Evolutionary conservation across 1,140 invertebrate genomes (phyloP).

Genomic region (Solenopsis fugax): DNA sequence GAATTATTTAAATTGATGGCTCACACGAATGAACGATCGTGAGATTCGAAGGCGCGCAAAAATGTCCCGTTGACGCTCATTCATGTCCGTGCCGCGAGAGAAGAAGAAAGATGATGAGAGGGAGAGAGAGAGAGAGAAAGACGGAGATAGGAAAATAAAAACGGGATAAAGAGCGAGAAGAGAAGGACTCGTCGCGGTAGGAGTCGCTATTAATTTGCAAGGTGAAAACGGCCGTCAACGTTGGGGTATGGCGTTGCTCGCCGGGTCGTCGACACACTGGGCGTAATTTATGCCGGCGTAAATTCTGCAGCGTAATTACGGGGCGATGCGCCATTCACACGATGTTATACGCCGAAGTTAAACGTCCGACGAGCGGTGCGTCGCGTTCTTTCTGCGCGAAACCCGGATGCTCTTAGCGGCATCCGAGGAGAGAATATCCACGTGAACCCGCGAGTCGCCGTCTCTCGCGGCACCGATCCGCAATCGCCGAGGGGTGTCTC

Average conservation of each 20-base stretch:
- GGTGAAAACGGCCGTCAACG: slow-evolving; percentile 67
- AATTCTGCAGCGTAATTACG: slow-evolving; percentile 74
- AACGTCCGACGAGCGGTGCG: slow-evolving; percentile 36
- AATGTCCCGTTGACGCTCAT: slow-evolving; percentile 61
- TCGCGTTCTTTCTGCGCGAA: slow-evolving; percentile 39
- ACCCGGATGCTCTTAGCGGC: slow-evolving; percentile 29
- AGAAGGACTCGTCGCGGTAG: background rate
- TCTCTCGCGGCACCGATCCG: background rate
- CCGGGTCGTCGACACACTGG: slow-evolving; percentile 65
- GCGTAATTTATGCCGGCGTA: slow-evolving; percentile 74
- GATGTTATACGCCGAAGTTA: slow-evolving; percentile 55
- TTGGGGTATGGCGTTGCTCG: slow-evolving; percentile 39
- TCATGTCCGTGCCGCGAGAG: slow-evolving; percentile 12
- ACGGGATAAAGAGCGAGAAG: background rate
- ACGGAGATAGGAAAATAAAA: background rate
- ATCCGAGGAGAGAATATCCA: background rate
- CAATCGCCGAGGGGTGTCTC: background rate
- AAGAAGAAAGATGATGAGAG: background rate
- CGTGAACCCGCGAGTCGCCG: background rate
- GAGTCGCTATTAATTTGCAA: slow-evolving; percentile 70
- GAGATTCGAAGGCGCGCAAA: slow-evolving; percentile 16
- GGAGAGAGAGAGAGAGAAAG: background rate
- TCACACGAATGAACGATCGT: slow-evolving; percentile 23
- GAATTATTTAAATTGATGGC: slow-evolving; percentile 63
- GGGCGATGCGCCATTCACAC: slow-evolving; percentile 69